Conservation (phyloP, 1,140 invertebrate species). For the Oedothorax gibbosus region DNA sequence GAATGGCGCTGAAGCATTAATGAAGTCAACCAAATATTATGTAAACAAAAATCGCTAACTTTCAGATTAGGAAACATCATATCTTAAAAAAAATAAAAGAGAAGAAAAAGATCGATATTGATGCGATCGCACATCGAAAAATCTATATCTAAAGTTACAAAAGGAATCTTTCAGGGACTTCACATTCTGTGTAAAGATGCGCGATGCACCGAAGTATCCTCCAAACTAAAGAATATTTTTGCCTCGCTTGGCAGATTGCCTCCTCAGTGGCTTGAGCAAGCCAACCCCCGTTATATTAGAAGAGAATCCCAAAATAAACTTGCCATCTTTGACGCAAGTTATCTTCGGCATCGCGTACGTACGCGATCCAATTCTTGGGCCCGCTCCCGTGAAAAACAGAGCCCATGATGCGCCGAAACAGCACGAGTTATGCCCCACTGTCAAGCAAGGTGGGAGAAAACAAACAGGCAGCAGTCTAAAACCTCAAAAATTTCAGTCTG, state of each 20-base stretch:
- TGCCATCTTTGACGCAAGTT: slow-evolving; percentile 45
- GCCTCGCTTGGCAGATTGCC: slow-evolving; percentile 51
- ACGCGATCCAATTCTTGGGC: slow-evolving; percentile 45
- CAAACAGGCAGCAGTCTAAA: too few species aligned
- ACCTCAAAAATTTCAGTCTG: too few species aligned
- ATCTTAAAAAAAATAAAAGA: too few species aligned
- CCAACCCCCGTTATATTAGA: slow-evolving; percentile 53
- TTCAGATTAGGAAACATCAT: too few species aligned
- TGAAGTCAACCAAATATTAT: too few species aligned
- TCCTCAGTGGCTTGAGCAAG: slow-evolving; percentile 51
- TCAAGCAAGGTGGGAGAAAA: too few species aligned
- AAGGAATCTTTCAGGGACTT: too few species aligned
- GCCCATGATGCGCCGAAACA: background rate
- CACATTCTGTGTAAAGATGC: slow-evolving; percentile 10
- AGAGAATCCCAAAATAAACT: slow-evolving; percentile 49
- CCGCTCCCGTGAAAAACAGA: background rate
- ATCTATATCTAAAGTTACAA: too few species aligned
- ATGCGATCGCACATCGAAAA: too few species aligned
- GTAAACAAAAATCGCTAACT: too few species aligned
- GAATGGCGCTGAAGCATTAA: too few species aligned
- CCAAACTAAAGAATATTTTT: slow-evolving; percentile 41
- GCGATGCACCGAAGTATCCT: slow-evolving; percentile 22
- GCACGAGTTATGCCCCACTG: background rate
- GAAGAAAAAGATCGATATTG: too few species aligned
- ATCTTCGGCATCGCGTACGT: slow-evolving; percentile 40